Evolutionary conservation across 2,797 vertebrate genomes (phyloP), one percentile per base, ranked within the genome.

Genomic region (Tympanoctomys barrerae): DNA sequence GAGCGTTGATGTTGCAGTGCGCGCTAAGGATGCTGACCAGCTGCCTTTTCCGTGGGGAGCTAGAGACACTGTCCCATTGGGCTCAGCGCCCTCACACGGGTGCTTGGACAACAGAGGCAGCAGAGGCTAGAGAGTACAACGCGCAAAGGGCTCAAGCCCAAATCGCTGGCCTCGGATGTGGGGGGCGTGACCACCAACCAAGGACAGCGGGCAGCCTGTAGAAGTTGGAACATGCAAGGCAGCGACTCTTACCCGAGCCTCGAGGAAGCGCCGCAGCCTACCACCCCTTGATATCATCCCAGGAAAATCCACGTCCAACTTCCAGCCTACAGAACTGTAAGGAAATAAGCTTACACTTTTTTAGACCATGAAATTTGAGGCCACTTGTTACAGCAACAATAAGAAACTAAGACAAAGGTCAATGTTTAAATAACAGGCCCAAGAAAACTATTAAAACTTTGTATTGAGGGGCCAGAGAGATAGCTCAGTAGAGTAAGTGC

Each of bases 331-430:
- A 81, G 24, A 85, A 91, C 78, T 49, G 1, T 42, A 89, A 82
- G 31, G 62, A 33, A 19, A 82, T 49, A 66, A 24, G 62, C 71
- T 19, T 42, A 46, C 6, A 0, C 42, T 66, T 24, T 81, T 80
- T 87, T n/a, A 88, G 70, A 39, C 36, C 31, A 85, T 12, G 59
- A 78, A 78, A 46, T 57, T 19, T 87, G 91, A 92, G 66, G 22
- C 36, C 26, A 36, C n/a, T 84, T 87, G 19, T 52, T 33, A 79
- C 18, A 66, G 80, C 1, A 79, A 18, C 36, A 92, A 24, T 66
- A 49, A 68, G 31, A 94, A 68, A 90, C 73, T 18, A 90, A 90
- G 11, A 80, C 21, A 73, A 66, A 84, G 82, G 83, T 94, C 36
- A 57, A 33, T 61, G 82, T 88, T 79, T 88, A 94, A 86, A 91